These are phyloP conservation scores for Rhodophaea formosa DNA, from an alignment of 2,888 invertebrate species.

Conservation along the genomic window DNA sequence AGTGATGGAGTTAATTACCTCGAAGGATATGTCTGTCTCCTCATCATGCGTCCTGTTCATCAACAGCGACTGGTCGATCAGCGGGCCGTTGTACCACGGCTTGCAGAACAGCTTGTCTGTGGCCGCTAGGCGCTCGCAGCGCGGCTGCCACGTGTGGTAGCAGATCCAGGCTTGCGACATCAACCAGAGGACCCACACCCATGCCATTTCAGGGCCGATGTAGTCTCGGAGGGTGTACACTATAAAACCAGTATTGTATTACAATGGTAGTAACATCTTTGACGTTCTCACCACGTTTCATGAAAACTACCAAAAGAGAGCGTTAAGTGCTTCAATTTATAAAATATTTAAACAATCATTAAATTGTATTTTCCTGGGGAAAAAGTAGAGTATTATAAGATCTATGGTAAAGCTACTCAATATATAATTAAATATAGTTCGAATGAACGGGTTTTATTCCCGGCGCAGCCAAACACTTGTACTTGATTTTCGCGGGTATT, in stretches of 20 bases:
- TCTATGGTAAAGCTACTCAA: no score
- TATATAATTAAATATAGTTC: no score
- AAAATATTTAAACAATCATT: no score
- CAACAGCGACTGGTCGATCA: slow-evolving; percentile 92
- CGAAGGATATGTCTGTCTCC: slow-evolving; percentile 66
- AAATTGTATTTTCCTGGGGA: no score
- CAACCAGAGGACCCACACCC: slow-evolving; percentile 91
- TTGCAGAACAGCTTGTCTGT: slow-evolving; percentile 92
- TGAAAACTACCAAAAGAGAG: no score
- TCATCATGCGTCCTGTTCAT: slow-evolving; percentile 90
- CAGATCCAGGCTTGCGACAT: slow-evolving; percentile 93
- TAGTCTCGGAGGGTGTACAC: slow-evolving; percentile 78
- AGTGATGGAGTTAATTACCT: slow-evolving; percentile 63
- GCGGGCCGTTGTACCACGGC: slow-evolving; percentile 90
- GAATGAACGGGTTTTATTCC: no score
- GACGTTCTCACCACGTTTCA: no score
- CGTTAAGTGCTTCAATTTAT: no score
- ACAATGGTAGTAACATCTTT: no score
- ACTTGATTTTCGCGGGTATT: no score
- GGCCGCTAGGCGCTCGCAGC: slow-evolving; percentile 90
- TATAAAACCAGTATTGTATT: slow-evolving; percentile 29
- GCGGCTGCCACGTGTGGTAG: slow-evolving; percentile 91
- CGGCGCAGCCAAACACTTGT: no score
- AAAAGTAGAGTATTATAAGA: no score
- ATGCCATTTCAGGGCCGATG: slow-evolving; percentile 83